Conservation (phyloP, 92 coral and sea anemone species). For the Porites evermanni region DNA sequence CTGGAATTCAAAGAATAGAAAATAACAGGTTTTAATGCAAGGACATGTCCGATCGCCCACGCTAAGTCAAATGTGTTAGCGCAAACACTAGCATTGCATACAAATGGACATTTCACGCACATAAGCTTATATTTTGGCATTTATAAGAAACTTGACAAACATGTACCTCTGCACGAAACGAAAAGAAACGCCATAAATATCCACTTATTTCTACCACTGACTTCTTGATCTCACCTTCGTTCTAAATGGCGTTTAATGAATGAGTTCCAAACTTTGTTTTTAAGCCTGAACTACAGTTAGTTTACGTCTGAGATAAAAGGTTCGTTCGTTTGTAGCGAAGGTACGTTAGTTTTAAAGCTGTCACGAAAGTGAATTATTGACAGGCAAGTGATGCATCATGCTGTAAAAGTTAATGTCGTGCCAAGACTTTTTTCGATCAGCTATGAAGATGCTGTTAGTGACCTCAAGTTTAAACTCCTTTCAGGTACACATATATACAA, state of each 20-base stretch:
- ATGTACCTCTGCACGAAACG: not conserved
- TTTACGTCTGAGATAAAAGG: not conserved
- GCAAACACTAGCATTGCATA: slow-evolving; percentile 8
- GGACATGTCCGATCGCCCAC: slow-evolving; percentile 29
- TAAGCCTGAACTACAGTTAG: not conserved
- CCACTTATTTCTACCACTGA: slow-evolving; percentile 9
- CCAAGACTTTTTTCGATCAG: not conserved
- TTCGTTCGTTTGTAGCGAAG: not conserved
- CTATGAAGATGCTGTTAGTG: not conserved
- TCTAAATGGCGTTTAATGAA: not conserved
- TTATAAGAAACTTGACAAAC: slow-evolving; percentile 15
- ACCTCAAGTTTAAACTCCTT: not conserved
- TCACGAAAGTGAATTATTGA: slow-evolving; percentile 9
- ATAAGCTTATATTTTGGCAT: not conserved
- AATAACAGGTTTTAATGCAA: slow-evolving; percentile 11
- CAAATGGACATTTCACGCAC: slow-evolving; percentile 36
- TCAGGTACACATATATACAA: slow-evolving; percentile 2
- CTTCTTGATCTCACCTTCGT: slow-evolving; percentile 36
- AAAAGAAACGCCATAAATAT: slow-evolving; percentile 1
- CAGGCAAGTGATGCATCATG: not conserved
- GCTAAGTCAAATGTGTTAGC: slow-evolving; percentile 17
- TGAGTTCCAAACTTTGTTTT: not conserved
- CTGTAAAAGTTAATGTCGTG: not conserved
- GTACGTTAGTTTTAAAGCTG: slow-evolving; percentile 2
- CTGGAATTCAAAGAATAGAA: not conserved